Percentiles rank a stretch among this genome's conserved stretches.
Evolutionary conservation across 2,113 vertebrate species (phyloP).

Genomic region (Chauna torquata): DNA sequence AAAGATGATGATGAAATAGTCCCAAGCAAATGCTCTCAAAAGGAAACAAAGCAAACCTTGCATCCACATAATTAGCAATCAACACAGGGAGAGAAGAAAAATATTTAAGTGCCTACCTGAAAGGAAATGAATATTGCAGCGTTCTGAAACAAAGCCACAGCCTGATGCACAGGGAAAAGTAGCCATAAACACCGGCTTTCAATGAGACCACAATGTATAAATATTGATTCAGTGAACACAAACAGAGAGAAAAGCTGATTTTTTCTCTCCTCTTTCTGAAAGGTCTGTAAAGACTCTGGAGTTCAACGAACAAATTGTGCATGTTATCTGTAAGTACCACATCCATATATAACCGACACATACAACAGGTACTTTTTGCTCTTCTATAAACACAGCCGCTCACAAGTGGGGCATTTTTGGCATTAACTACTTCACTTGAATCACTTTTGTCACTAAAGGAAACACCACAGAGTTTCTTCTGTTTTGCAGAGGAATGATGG

Average conservation of each 20-base stretch:
- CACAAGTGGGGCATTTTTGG: not conserved
- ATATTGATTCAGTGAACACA: not conserved
- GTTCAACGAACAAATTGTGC: not conserved
- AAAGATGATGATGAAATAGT: conserved; percentile 13
- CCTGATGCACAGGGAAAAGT: not conserved
- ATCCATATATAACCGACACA: not conserved
- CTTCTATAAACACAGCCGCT: not conserved
- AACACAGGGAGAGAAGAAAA: not conserved
- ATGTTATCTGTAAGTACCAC: not conserved
- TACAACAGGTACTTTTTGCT: not conserved
- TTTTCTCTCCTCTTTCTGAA: not conserved
- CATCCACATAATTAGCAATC: conserved; percentile 45
- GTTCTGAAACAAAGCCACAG: not conserved
- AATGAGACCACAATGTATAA: not conserved
- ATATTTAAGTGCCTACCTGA: conserved; percentile 24
- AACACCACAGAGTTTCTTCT: not conserved
- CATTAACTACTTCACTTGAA: not conserved
- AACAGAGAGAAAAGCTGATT: not conserved
- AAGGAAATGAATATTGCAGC: not conserved
- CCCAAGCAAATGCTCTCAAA: conserved; percentile 3
- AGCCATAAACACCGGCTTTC: not conserved
- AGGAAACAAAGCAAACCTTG: conserved; percentile 51
- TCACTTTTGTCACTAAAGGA: rapidly evolving
- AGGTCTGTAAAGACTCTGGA: not conserved
- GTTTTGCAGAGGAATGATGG: rapidly evolving